These are phyloP conservation scores for Dolichotis patagonum DNA, from an alignment of 2,113 vertebrate genomes.

Conservation along the genomic window DNA sequence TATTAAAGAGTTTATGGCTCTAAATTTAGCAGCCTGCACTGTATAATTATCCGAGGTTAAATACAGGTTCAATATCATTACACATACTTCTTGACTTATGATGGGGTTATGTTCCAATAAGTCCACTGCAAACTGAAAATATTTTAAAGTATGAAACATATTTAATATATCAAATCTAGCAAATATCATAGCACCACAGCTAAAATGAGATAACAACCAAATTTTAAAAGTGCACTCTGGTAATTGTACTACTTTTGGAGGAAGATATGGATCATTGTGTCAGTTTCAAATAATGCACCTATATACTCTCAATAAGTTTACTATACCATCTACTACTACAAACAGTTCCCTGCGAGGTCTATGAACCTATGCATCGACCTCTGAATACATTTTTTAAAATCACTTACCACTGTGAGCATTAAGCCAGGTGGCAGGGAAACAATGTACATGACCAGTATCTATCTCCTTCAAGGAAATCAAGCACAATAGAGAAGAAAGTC, in stretches of 20 bases:
- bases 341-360: not conserved
- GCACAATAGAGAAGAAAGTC: not conserved
- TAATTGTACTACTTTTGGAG: not conserved
- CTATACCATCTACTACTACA: not conserved
- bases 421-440: not conserved
- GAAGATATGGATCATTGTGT: not conserved
- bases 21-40: not conserved
- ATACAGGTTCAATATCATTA: not conserved
- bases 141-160: not conserved
- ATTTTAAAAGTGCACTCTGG: not conserved
- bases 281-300: not conserved
- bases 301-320: not conserved
- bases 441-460: not conserved
- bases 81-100: not conserved
- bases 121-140: not conserved
- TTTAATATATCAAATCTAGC: not conserved
- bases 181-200: not conserved
- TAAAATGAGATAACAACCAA: not conserved
- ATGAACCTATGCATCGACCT: not conserved
- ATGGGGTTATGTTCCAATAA: not conserved
- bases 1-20: conserved; percentile 1
- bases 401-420: not conserved
- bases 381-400: not conserved
- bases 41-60: not conserved
- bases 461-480: not conserved